A percentile compares a stretch with the other conserved stretches of the same genome.
Evolutionary conservation across 1,140 invertebrate species (phyloP).

Genomic region (Calliphora vicina): DNA sequence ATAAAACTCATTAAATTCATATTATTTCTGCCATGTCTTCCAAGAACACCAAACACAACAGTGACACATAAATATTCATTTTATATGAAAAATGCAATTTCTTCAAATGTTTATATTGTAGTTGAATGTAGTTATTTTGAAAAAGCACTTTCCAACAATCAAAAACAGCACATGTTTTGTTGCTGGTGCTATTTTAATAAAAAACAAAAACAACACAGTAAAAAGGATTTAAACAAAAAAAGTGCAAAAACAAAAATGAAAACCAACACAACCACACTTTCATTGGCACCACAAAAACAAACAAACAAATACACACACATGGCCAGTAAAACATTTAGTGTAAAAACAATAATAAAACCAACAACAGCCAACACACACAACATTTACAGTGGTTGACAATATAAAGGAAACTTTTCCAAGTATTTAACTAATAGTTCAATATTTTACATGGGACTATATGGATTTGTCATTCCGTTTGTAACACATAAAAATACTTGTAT

Average conservation of each 20-base stretch:
- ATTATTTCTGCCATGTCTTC: too few species aligned
- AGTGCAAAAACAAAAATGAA: background rate
- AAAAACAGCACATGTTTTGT: background rate
- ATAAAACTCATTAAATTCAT: too few species aligned
- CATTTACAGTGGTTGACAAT: too few species aligned
- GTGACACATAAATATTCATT: background rate
- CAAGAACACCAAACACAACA: background rate
- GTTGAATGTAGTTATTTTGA: background rate
- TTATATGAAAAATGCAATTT: background rate
- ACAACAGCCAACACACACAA: too few species aligned
- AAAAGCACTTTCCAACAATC: background rate
- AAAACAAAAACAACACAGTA: background rate
- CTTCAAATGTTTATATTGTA: background rate
- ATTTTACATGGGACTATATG: too few species aligned
- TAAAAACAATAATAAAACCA: background rate
- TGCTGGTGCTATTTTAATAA: background rate
- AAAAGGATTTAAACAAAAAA: background rate
- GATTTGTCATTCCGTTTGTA: too few species aligned
- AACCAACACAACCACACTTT: background rate
- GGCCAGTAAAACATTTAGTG: background rate
- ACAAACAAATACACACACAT: background rate
- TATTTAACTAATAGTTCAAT: too few species aligned
- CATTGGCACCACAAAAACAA: background rate
- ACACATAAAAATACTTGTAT: too few species aligned
- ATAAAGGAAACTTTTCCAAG: too few species aligned